Evolutionary conservation across 1,140 invertebrate species (phyloP), one percentile per base, ranked within the genome.

Genomic region (Hormaphis cornu): DNA sequence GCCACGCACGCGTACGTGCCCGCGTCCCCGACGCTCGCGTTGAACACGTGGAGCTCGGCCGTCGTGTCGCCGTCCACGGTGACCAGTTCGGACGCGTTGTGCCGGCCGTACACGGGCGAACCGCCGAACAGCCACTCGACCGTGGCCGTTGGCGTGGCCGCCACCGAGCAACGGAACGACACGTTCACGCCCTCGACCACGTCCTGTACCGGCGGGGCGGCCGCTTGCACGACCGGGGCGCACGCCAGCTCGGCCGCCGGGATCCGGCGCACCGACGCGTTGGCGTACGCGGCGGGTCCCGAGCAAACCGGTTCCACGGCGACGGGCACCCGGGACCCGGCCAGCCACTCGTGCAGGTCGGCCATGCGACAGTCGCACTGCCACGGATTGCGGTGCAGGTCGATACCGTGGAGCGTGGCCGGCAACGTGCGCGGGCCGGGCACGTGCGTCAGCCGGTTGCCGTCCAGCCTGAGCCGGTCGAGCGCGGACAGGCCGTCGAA

Each of bases 321-420:
- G 66, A 87, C 83, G 0, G 90, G 86, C 44, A 87, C 84, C 74
- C 86, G 87, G 74, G 86, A 87, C 74, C 85, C 83, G 30, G 82
- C 79, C 69, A 95, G 80, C 91, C 91, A 95, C 24, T 81, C 78
- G 71, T 90, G 83, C 73, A 95, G 79, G 72, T 88, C 84, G 44
- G 86, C 77, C 50, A 94, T 79, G 63, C 85, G 83, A 76, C 92
- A 95, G 76, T 94, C 89, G 77, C 92, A 95, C 50, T 85, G 81
- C 92, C 92, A 95, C 50, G 89, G 86, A 81, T 95, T 95, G 74
- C 87, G 87, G 75, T 94, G 87, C 26, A 95, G 79, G 63, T 88
- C 86, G 28, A 93, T 82, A 42, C 87, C 89, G 71, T 89, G 85
- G 40, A 94, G 78, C 50, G 82, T 83, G 69, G 85, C 83, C 2